phyloP scores from a whole-genome alignment of 2,888 invertebrate genomes.

The Nebria brevicollis region DNA sequence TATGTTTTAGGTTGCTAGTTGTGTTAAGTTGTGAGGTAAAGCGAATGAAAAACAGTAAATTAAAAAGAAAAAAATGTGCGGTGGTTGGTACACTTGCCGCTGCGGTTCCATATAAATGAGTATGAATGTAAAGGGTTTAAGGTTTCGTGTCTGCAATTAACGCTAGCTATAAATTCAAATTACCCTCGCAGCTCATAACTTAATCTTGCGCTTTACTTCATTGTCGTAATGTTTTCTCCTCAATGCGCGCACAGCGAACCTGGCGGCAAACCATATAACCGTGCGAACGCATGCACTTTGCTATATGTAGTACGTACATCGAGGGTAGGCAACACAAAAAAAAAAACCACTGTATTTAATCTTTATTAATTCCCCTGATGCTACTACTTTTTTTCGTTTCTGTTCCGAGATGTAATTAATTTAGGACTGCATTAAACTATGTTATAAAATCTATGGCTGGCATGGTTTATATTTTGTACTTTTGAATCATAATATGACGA shows the following conservation, averaged over 20 bases:
- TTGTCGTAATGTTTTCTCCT: background rate
- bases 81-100: slow-evolving; percentile 5
- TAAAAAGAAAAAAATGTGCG: too few relatives aligned
- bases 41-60: too few relatives aligned
- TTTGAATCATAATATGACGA: too few relatives aligned
- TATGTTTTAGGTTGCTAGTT: too few relatives aligned
- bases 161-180: slow-evolving; percentile 59
- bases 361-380: slow-evolving; percentile 42
- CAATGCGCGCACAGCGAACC: slow-evolving; percentile 12
- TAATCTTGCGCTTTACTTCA: slow-evolving; percentile 55
- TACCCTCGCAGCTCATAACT: slow-evolving; percentile 58
- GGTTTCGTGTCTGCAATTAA: slow-evolving; percentile 54
- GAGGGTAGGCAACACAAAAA: background rate
- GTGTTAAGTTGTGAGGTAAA: too few relatives aligned
- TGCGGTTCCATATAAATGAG: slow-evolving; percentile 43
- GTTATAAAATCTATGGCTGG: background rate
- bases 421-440: slow-evolving; percentile 3
- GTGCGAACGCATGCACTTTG: background rate
- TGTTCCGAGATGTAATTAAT: slow-evolving; percentile 37
- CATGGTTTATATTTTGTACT: background rate
- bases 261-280: background rate
- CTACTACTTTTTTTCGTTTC: slow-evolving; percentile 24
- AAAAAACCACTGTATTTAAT: slow-evolving; percentile 22
- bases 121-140: slow-evolving; percentile 47
- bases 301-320: background rate